phyloP scores from a whole-genome alignment of 1,140 invertebrate genomes.

The Penaeus chinensis region DNA sequence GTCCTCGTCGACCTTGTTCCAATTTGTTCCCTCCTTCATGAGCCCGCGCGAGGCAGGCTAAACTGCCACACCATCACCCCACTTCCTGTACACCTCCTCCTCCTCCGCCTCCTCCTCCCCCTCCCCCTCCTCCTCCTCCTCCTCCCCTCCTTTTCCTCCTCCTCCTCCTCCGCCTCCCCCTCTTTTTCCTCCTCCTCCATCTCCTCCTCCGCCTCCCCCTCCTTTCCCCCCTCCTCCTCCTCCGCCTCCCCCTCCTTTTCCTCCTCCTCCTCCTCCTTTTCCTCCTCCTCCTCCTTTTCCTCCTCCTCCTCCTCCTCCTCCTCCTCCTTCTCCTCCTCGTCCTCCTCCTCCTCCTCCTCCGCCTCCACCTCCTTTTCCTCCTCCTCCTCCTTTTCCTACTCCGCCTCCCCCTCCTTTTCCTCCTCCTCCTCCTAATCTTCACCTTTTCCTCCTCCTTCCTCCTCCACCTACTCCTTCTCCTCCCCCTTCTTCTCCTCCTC shows the following conservation, averaged over 20 bases:
- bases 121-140: neutral
- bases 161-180: neutral
- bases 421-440: neutral
- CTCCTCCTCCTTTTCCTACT: no score
- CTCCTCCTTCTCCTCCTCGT: neutral
- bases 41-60: no score
- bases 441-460: neutral
- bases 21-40: no score
- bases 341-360: neutral
- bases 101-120: neutral
- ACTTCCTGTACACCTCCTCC: neutral
- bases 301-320: constrained; percentile 43
- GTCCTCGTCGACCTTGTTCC: no score
- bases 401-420: no score
- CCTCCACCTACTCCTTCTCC: neutral
- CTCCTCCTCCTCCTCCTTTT: neutral
- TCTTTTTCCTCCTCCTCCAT: neutral
- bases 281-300: constrained; percentile 12
- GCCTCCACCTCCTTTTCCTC: no score
- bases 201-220: neutral
- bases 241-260: neutral
- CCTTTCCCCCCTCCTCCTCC: neutral
- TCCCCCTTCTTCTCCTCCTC: neutral
- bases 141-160: neutral
- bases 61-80: no score